Evolutionary conservation across 1,140 invertebrate genomes (phyloP).

Genomic region (Lasioglossum albipes): DNA sequence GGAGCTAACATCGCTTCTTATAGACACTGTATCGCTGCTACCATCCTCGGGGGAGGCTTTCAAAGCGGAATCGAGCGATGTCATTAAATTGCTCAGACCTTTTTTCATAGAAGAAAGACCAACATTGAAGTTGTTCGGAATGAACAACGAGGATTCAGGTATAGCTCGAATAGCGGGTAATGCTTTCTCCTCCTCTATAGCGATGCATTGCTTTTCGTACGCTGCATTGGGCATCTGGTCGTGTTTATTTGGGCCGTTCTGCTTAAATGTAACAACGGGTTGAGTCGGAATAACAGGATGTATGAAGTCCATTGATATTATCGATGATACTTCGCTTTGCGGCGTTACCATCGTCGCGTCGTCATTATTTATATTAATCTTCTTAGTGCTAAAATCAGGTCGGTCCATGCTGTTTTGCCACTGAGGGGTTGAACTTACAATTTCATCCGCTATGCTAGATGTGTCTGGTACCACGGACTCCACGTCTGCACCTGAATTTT

Average conservation of each 20-base stretch:
- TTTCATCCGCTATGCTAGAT: constrained; percentile 88
- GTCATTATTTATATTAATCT: constrained; percentile 75
- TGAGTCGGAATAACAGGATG: constrained; percentile 53
- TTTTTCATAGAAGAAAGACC: constrained; percentile 89
- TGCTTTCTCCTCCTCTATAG: constrained; percentile 46
- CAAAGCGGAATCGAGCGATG: constrained; percentile 89
- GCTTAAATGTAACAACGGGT: constrained; percentile 75
- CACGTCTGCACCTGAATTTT: constrained; percentile 88
- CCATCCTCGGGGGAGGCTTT: constrained; percentile 85
- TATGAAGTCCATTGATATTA: constrained; percentile 72
- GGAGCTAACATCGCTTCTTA: constrained; percentile 88
- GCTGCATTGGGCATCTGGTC: constrained; percentile 43
- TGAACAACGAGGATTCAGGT: constrained; percentile 59
- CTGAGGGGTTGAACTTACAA: constrained; percentile 65
- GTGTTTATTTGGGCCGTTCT: constrained; percentile 69
- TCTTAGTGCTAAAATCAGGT: constrained; percentile 70
- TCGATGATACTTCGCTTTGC: constrained; percentile 74
- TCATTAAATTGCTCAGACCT: constrained; percentile 89
- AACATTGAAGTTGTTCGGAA: constrained; percentile 78
- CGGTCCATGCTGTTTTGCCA: constrained; percentile 66
- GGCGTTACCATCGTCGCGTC: constrained; percentile 66
- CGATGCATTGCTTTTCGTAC: constrained; percentile 16
- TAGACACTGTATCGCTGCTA: constrained; percentile 85
- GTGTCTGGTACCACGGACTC: constrained; percentile 91
- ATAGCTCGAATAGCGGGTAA: constrained; percentile 12